phyloP scores from a whole-genome alignment of 2,797 vertebrate species.

The Dromococcyx pavoninus region DNA sequence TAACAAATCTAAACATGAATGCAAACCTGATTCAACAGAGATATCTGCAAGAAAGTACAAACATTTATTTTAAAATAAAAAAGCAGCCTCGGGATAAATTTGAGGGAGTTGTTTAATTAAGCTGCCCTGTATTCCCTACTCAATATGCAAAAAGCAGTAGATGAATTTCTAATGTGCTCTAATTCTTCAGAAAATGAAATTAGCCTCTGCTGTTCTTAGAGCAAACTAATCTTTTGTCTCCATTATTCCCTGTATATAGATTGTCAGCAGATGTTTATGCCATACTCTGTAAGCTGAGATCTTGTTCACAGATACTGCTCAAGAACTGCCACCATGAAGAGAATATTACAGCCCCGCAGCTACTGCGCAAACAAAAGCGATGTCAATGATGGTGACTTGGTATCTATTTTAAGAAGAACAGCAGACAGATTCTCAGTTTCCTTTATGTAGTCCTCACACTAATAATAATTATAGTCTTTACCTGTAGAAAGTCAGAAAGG shows the following conservation, averaged over 20 bases:
- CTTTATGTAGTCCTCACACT: not conserved
- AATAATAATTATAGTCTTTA: not conserved
- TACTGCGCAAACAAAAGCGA: not conserved
- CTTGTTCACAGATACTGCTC: not conserved
- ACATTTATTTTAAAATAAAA: not conserved
- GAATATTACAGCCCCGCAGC: not conserved
- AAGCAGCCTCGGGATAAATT: not conserved
- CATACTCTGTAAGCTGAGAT: not conserved
- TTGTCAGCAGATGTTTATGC: not conserved
- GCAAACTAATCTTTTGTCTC: not conserved
- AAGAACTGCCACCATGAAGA: not conserved
- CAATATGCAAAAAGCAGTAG: not conserved
- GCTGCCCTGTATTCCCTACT: not conserved
- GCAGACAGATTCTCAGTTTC: not conserved
- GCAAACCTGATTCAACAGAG: not conserved
- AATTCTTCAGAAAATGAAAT: not conserved
- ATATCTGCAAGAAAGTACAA: not conserved
- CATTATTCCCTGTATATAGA: not conserved
- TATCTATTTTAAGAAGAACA: constrained; percentile 11
- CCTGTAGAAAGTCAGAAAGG: not conserved
- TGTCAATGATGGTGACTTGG: not conserved
- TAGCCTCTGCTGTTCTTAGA: not conserved
- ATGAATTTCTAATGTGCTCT: not conserved
- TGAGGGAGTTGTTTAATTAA: not conserved
- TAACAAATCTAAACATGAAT: not conserved